Conservation (phyloP, 1,140 invertebrate genomes). For the Apis dorsata region DNA sequence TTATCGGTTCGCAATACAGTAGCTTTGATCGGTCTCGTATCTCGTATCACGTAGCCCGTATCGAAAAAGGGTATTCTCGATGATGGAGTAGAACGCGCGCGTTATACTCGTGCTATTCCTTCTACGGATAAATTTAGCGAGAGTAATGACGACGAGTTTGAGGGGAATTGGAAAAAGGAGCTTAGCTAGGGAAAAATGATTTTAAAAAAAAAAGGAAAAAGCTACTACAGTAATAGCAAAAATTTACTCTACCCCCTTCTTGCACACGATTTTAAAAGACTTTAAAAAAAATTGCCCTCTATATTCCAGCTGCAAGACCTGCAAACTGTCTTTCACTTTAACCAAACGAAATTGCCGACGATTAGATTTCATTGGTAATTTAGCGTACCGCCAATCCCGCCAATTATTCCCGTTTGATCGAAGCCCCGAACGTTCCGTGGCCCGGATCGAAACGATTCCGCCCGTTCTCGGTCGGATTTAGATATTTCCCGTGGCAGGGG, state of each 20-base stretch:
- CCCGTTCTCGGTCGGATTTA: slow-evolving; percentile 28
- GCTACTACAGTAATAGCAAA: too few species aligned
- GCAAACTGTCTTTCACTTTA: neutral
- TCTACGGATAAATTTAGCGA: too few species aligned
- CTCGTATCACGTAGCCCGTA: too few species aligned
- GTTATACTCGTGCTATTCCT: too few species aligned
- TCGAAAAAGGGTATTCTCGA: neutral
- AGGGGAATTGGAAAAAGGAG: too few species aligned
- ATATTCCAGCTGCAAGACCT: neutral
- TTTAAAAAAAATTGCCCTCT: neutral
- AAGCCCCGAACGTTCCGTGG: slow-evolving; percentile 9
- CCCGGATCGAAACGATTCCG: slow-evolving; percentile 13
- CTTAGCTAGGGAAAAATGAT: too few species aligned
- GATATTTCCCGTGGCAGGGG: slow-evolving; percentile 11
- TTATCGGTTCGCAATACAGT: neutral
- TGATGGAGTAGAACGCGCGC: too few species aligned
- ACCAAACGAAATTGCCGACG: slow-evolving; percentile 1
- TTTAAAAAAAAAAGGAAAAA: too few species aligned
- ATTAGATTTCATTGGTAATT: slow-evolving; percentile 33
- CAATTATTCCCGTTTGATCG: slow-evolving; percentile 28
- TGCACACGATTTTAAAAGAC: neutral
- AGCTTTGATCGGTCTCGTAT: neutral
- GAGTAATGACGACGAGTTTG: too few species aligned
- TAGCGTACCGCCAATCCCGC: slow-evolving; percentile 7
- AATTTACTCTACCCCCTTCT: too few species aligned